Percentiles rank a stretch among this genome's conserved stretches.
These are phyloP conservation scores for Fissipunctia ypsillon DNA, from an alignment of 2,888 invertebrate genomes.

Conservation along the genomic window DNA sequence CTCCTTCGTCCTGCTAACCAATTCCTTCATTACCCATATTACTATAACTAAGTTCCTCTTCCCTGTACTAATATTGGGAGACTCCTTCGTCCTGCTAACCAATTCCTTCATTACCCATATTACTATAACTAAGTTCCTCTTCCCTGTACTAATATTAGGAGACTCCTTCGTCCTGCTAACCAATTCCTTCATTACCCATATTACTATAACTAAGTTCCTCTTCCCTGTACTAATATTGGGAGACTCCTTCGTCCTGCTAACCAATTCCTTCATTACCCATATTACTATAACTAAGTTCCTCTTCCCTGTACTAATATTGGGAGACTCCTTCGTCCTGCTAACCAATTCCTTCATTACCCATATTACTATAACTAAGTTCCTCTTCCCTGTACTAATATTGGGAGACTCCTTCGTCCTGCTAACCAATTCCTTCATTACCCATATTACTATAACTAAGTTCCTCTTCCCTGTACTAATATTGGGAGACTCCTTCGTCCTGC, in stretches of 20 bases:
- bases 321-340: not conserved
- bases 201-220: not conserved
- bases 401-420: not conserved
- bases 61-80: not conserved
- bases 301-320: not conserved
- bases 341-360: conserved; percentile 52
- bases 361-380: not conserved
- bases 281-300: not conserved
- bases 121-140: not conserved
- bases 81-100: conserved; percentile 2
- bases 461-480: not conserved
- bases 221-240: not conserved
- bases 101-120: conserved; percentile 51
- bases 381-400: not conserved
- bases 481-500: not conserved
- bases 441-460: not conserved
- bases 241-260: not conserved
- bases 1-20: conserved; percentile 13
- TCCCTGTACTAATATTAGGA: not conserved
- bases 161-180: not conserved
- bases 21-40: conserved; percentile 45
- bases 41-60: not conserved
- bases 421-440: conserved; percentile 52
- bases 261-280: conserved; percentile 54
- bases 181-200: conserved; percentile 53